A percentile compares a stretch with the other conserved stretches of the same genome.
Conservation (phyloP, 2,888 invertebrate genomes). For the Drosophila rubida region DNA sequence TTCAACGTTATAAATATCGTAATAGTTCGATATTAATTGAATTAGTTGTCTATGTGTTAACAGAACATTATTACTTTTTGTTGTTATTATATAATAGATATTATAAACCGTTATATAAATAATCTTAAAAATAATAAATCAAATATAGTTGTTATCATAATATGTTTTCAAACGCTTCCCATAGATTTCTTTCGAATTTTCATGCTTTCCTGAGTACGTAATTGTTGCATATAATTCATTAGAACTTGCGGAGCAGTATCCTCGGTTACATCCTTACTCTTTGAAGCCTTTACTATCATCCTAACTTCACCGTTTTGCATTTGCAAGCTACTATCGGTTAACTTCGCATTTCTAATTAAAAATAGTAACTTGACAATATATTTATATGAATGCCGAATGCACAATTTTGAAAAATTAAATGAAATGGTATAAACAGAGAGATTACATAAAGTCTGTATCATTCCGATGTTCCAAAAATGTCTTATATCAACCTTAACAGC, state of each 20-base stretch:
- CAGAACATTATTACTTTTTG: too few species aligned
- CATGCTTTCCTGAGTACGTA: constrained; percentile 16
- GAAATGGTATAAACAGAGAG: too few species aligned
- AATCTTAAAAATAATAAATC: too few species aligned
- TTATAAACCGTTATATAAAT: too few species aligned
- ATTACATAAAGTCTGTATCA: neutral
- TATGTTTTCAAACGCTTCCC: too few species aligned
- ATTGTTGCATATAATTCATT: constrained; percentile 43
- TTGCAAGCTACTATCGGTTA: constrained; percentile 16
- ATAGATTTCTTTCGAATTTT: constrained; percentile 2
- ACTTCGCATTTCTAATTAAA: constrained; percentile 20
- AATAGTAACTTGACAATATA: neutral
- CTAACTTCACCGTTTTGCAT: constrained; percentile 4
- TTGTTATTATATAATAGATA: too few species aligned
- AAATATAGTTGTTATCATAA: too few species aligned
- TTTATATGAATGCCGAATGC: too few species aligned
- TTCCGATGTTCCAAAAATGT: neutral
- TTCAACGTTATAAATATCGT: too few species aligned
- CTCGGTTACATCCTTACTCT: neutral
- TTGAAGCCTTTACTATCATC: constrained; percentile 3
- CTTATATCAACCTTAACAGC: neutral
- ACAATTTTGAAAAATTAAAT: too few species aligned
- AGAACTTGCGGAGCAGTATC: constrained; percentile 26
- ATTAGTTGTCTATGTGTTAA: too few species aligned
- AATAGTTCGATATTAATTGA: too few species aligned